A percentile compares a stretch with the other conserved stretches of the same genome.
These are phyloP conservation scores for Drosophila ogumai DNA, from an alignment of 1,140 invertebrate species.

Conservation along the genomic window DNA sequence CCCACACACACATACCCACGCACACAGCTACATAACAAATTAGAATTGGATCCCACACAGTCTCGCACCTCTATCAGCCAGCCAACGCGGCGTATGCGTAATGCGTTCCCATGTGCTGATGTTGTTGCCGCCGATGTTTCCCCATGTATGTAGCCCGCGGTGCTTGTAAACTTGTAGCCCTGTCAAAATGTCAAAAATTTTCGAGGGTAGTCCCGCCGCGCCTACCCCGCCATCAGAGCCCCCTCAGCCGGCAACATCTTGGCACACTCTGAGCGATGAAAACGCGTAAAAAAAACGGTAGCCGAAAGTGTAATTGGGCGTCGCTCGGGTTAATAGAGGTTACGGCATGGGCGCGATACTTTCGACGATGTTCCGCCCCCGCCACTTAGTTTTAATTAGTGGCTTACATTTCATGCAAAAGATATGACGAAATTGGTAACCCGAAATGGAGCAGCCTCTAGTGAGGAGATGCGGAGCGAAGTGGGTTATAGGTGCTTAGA, in stretches of 20 bases:
- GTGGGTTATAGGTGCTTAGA: constrained; percentile 9
- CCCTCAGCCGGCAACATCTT: constrained; percentile 15
- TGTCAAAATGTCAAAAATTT: constrained; percentile 79
- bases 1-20: constrained; percentile 7
- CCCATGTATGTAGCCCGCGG: constrained; percentile 37
- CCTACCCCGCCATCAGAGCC: constrained; percentile 11
- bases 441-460: constrained; percentile 37
- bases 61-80: constrained; percentile 3
- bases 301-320: constrained; percentile 79
- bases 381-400: constrained; percentile 82
- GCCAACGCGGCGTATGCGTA: constrained; percentile 67
- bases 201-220: constrained; percentile 35
- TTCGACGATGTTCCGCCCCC: constrained; percentile 61
- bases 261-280: constrained; percentile 40
- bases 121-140: constrained; percentile 38
- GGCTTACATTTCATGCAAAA: constrained; percentile 65
- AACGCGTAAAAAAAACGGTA: constrained; percentile 61
- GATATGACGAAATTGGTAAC: constrained; percentile 47
- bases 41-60: constrained; percentile 54
- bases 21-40: constrained; percentile 62
- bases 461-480: constrained; percentile 6
- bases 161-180: constrained; percentile 64
- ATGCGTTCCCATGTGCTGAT: constrained; percentile 48
- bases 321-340: constrained; percentile 76
- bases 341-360: constrained; percentile 50